Evolutionary conservation across 2,888 invertebrate genomes (phyloP).

Genomic region (Cryptophagus acutangulus): DNA sequence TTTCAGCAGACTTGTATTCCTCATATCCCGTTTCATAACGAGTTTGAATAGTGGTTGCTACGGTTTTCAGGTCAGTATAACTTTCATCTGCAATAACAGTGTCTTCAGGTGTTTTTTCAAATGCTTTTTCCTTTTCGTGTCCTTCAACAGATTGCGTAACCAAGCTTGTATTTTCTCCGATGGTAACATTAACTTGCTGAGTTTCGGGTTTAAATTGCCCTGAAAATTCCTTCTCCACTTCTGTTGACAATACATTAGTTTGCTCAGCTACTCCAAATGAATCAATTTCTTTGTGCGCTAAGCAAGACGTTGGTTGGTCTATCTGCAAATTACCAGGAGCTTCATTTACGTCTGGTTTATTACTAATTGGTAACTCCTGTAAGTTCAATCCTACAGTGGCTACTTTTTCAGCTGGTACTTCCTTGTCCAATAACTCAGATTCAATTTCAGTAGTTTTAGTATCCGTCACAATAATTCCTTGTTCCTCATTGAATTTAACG

Average conservation of each 20-base stretch:
- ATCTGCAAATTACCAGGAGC: conserved; percentile 42
- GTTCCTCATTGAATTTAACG: conserved; percentile 45
- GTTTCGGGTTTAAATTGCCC: conserved; percentile 39
- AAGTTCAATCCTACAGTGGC: too few species aligned
- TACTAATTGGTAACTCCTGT: conserved; percentile 50
- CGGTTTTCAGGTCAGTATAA: conserved; percentile 40
- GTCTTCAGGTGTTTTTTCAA: conserved; percentile 33
- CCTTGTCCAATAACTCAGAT: conserved; percentile 38
- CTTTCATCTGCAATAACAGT: conserved; percentile 17
- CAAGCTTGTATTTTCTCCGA: conserved; percentile 47
- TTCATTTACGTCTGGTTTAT: conserved; percentile 47
- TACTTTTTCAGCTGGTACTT: conserved; percentile 42
- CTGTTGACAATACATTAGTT: too few species aligned
- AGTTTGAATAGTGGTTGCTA: conserved; percentile 36
- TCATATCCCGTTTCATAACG: conserved; percentile 21
- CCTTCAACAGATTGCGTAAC: conserved; percentile 48
- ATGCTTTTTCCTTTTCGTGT: conserved; percentile 49
- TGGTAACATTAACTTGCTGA: conserved; percentile 43
- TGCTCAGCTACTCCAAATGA: too few species aligned
- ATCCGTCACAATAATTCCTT: conserved; percentile 50
- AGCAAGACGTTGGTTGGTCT: too few species aligned
- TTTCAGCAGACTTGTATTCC: conserved; percentile 19
- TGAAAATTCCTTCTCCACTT: too few species aligned
- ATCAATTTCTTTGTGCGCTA: too few species aligned
- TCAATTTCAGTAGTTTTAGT: conserved; percentile 51